Evolutionary conservation across 2,113 vertebrate genomes (phyloP).

Genomic region (Ahaetulla prasina): DNA sequence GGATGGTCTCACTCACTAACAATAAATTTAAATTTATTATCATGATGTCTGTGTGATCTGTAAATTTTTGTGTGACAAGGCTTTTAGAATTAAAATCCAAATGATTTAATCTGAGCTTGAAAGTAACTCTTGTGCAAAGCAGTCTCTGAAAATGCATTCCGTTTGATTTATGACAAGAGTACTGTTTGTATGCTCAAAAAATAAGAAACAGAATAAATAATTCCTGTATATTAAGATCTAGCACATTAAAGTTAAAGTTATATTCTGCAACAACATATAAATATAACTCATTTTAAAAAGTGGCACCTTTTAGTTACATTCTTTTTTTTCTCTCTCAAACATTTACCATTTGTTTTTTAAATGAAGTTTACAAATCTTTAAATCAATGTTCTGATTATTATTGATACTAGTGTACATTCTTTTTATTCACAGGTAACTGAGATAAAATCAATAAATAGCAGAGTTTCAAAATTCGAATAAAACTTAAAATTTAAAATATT

Average conservation of each 20-base stretch:
- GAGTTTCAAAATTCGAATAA: neutral
- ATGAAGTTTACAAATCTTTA: neutral
- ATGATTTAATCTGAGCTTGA: neutral
- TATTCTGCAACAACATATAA: conserved; percentile 6
- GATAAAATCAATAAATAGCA: neutral
- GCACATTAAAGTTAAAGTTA: neutral
- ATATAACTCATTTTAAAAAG: rapidly evolving
- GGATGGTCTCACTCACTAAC: neutral
- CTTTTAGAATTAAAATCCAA: neutral
- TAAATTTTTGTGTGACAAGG: neutral
- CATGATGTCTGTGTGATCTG: neutral
- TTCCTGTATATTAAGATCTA: conserved; percentile 20
- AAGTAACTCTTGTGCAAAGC: neutral
- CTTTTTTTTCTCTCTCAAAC: neutral
- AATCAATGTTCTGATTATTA: neutral
- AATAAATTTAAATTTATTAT: neutral
- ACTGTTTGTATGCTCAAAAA: neutral
- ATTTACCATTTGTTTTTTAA: conserved; percentile 5
- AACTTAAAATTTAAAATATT: neutral
- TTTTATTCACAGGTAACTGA: neutral
- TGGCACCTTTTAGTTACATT: neutral
- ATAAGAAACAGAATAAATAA: neutral
- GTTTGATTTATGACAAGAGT: conserved; percentile 1
- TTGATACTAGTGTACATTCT: neutral
- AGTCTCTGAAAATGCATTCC: conserved; percentile 2